Base-by-base conservation (phyloP, 2,888 invertebrate genomes). In the Lobophora halterata region DNA sequence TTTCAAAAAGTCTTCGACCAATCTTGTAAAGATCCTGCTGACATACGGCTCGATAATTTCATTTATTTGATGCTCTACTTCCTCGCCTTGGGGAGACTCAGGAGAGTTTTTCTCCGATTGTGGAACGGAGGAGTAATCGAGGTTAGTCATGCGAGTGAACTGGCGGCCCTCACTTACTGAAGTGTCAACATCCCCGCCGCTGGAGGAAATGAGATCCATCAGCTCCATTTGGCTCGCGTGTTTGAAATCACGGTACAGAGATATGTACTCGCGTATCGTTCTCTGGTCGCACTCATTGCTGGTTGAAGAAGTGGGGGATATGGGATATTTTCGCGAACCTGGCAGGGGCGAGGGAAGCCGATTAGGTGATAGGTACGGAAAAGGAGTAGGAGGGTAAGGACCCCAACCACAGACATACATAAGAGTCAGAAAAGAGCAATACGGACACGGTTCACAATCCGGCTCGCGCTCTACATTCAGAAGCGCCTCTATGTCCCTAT, bases 1-100 rank as follows among this genome's bases (percentile, higher is more conserved):
- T 34, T 34, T 21, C 11, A 43, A 30, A 21, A 26, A 43, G 16
- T 43, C 37, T 3, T 43, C 37, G 1, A 43, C 21, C 14, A 43
- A 10, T 21, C 21, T 11, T 14, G 25, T 34, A 26, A 33, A 43
- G 14, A 43, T 11, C 2, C 21, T 20, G 16, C 29, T 38, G 5
- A 25, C 18, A 14, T 37, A 43, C 7, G 37, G 29, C 13, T 43
- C 26, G 9, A 34, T 37, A 2, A 37, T 29, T 38, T 37, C 21
- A 21, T 11, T 20, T 12, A 37, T 32, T 21, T 30, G 26, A 10
- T 13, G 16, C 26, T 43, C 43, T 13, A 26, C 20, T 5, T n/a
- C n/a, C 11, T 9, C 11, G 12, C 13, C 12, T 9, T 13, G 23
- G 11, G 23, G 8, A 10, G 23, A 23, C 3, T n/a, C 3, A 3